A percentile compares a stretch with the other conserved stretches of the same genome.
phyloP scores from a whole-genome alignment of 1,140 invertebrate species.

The Babylonia areolata region DNA sequence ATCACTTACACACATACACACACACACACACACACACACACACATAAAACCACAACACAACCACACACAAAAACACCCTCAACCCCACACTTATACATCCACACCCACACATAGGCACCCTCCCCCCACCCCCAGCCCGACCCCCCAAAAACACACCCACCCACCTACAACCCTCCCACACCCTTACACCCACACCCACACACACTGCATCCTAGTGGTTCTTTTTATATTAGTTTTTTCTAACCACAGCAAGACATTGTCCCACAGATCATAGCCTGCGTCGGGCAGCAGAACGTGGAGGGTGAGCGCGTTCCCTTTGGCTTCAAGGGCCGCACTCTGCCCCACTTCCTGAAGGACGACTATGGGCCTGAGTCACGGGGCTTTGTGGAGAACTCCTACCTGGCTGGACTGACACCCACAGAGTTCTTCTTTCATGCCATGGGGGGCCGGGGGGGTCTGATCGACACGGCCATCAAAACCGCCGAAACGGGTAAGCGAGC shows the following conservation, averaged over 20 bases:
- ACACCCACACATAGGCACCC: too few species aligned
- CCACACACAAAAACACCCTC: too few species aligned
- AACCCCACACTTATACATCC: too few species aligned
- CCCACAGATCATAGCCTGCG: conserved; percentile 99
- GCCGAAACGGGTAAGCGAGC: conserved; percentile 93
- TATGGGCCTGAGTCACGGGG: conserved; percentile 98
- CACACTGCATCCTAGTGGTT: too few species aligned
- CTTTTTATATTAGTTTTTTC: too few species aligned
- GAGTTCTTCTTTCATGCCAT: conserved; percentile 99
- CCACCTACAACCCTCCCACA: conserved; percentile 32
- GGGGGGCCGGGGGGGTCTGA: conserved; percentile 99
- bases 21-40: too few species aligned
- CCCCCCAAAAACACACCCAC: too few species aligned
- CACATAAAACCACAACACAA: too few species aligned
- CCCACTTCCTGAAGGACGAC: conserved; percentile 99
- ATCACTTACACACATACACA: too few species aligned
- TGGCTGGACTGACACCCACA: conserved; percentile 98
- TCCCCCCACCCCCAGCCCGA: too few species aligned
- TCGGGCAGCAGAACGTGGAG: conserved; percentile 99
- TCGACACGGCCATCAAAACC: conserved; percentile 99
- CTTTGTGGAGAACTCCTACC: conserved; percentile 99
- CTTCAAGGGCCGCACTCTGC: conserved; percentile 97
- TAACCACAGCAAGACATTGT: too few species aligned
- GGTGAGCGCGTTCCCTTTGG: conserved; percentile 99
- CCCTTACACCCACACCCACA: background rate